A percentile compares a stretch with the other conserved stretches of the same genome.
These are phyloP conservation scores for Deroplatys truncata DNA, from an alignment of 2,888 invertebrate genomes.

Conservation along the genomic window DNA sequence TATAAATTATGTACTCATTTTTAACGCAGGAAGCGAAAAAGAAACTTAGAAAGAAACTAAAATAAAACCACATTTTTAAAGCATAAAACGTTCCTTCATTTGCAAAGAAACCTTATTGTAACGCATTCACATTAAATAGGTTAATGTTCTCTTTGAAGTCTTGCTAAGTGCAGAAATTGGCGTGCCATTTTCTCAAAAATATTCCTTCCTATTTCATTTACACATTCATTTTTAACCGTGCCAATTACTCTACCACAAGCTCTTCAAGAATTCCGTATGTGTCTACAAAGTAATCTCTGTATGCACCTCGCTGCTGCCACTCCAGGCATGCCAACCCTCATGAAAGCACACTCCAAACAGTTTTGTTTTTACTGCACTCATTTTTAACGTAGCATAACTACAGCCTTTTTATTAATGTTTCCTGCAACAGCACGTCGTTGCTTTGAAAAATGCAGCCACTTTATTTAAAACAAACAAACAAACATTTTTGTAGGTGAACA, in stretches of 20 bases:
- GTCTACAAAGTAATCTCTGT: background rate
- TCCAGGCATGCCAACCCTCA: background rate
- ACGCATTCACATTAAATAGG: background rate
- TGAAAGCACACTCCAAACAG: background rate
- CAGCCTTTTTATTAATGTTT: background rate
- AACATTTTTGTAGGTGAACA: background rate
- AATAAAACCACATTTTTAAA: too few species aligned
- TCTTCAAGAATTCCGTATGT: background rate
- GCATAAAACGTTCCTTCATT: too few species aligned
- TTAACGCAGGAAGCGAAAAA: too few species aligned
- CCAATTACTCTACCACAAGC: background rate
- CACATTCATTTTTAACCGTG: background rate
- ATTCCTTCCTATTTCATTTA: background rate
- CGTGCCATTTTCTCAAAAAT: background rate
- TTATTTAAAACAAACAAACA: background rate
- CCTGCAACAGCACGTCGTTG: background rate
- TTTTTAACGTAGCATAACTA: background rate
- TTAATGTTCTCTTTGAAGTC: background rate
- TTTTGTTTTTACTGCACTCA: background rate
- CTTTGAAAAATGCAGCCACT: background rate
- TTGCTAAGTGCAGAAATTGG: background rate
- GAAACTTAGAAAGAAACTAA: too few species aligned
- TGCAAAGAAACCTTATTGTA: too few species aligned
- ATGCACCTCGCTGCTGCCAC: background rate
- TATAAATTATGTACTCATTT: too few species aligned